A percentile compares a stretch with the other conserved stretches of the same genome.
These are phyloP conservation scores for Henicopernis longicauda DNA, from an alignment of 2,113 vertebrate species.

Conservation along the genomic window DNA sequence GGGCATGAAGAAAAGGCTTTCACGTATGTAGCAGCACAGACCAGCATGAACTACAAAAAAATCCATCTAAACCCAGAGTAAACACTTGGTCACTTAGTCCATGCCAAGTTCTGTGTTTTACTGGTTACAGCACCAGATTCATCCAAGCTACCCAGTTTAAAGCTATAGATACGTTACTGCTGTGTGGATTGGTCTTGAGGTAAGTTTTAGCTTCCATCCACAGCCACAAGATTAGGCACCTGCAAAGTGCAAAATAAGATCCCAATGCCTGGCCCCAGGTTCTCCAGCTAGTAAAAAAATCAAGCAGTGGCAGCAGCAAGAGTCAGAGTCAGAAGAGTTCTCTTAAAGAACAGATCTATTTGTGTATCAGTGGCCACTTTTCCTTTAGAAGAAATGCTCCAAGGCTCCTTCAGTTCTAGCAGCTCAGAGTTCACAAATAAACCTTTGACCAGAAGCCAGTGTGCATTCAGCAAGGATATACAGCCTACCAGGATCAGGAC, in stretches of 20 bases:
- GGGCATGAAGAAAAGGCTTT: not conserved
- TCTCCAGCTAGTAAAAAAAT: not conserved
- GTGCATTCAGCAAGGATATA: not conserved
- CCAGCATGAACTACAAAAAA: not conserved
- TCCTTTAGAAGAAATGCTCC: not conserved
- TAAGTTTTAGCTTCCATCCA: not conserved
- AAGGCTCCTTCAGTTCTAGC: not conserved
- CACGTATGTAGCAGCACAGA: not conserved
- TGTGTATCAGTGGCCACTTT: not conserved
- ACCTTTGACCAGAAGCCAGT: not conserved
- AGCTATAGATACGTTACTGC: not conserved
- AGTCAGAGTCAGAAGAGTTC: not conserved
- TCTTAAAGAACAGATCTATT: not conserved
- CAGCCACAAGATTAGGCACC: not conserved
- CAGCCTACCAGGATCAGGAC: not conserved
- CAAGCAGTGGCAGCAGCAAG: not conserved
- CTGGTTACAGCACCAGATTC: not conserved
- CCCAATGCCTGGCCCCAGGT: not conserved
- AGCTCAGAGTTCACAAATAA: not conserved
- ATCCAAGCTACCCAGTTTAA: not conserved
- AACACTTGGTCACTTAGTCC: not conserved
- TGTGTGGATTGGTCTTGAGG: not conserved
- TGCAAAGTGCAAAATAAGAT: not conserved
- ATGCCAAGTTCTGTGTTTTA: not conserved
- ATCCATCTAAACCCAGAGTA: not conserved